Conservation (phyloP, 1,140 invertebrate genomes). For the Brachionus manjavacas region DNA sequence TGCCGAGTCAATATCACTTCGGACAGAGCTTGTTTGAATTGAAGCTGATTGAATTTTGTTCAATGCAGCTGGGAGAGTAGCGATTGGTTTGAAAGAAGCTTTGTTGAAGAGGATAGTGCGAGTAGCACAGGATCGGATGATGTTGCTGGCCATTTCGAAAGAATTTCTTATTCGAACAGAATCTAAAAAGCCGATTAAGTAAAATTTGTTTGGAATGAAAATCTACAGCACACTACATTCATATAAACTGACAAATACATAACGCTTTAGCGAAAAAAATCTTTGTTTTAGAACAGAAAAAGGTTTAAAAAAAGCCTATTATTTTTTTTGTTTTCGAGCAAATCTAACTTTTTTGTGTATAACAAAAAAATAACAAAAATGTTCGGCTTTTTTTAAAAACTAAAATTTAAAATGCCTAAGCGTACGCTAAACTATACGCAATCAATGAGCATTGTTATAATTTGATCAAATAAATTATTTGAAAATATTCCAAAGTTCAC, state of each 20-base stretch:
- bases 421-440: no score
- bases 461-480: no score
- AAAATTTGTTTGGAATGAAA: not conserved
- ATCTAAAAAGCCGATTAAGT: not conserved
- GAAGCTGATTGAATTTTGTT: slow-evolving; percentile 36
- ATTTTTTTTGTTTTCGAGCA: no score
- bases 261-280: not conserved
- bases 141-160: slow-evolving; percentile 32
- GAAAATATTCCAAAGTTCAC: no score
- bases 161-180: not conserved
- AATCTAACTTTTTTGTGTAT: no score
- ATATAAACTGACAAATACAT: not conserved
- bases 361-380: no score
- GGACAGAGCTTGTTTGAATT: slow-evolving; percentile 82
- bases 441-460: no score
- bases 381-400: no score
- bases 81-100: slow-evolving; percentile 17
- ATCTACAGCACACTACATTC: not conserved
- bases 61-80: slow-evolving; percentile 12
- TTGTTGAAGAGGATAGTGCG: slow-evolving; percentile 14
- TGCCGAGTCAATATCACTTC: slow-evolving; percentile 96
- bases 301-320: no score
- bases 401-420: no score
- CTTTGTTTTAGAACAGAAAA: not conserved
- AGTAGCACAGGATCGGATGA: slow-evolving; percentile 2